These are phyloP conservation scores for Pristionchus maxplancki DNA, from an alignment of 2,888 invertebrate genomes.

Conservation along the genomic window DNA sequence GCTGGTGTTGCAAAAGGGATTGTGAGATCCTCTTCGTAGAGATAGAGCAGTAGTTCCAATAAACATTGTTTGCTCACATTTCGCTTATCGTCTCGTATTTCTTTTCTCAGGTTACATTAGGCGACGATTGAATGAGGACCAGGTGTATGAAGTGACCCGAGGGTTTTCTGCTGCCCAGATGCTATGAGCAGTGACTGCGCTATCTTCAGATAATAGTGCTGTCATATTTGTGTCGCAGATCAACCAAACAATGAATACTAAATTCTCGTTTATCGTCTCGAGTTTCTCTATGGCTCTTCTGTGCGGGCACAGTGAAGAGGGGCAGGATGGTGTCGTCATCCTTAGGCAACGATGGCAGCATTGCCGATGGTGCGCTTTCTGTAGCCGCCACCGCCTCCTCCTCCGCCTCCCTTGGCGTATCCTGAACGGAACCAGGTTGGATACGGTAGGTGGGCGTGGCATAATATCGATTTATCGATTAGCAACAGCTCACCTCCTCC, in stretches of 20 bases:
- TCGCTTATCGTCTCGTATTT: too few species aligned
- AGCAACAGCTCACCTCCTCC: not conserved
- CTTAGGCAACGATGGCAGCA: not conserved
- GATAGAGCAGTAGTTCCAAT: too few species aligned
- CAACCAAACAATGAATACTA: not conserved
- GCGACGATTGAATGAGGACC: not conserved
- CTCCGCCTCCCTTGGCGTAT: constrained; percentile 18
- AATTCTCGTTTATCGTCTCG: constrained; percentile 27
- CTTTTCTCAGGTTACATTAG: too few species aligned
- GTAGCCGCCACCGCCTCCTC: constrained; percentile 27
- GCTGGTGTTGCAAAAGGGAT: too few species aligned
- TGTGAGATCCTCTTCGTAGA: too few species aligned
- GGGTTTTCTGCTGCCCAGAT: too few species aligned
- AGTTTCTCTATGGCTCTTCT: not conserved
- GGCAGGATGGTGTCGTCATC: constrained; percentile 5
- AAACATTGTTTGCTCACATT: too few species aligned
- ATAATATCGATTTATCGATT: not conserved
- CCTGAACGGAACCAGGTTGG: not conserved
- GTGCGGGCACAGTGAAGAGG: not conserved
- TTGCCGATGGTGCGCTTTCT: constrained; percentile 8
- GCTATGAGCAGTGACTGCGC: not conserved
- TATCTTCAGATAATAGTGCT: not conserved
- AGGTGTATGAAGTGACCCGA: too few species aligned
- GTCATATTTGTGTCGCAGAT: not conserved
- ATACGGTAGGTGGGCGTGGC: not conserved